Evolutionary conservation across 64 coral and sea anemone species (phyloP).

Genomic region (Hydrozoanthus tunicans): DNA sequence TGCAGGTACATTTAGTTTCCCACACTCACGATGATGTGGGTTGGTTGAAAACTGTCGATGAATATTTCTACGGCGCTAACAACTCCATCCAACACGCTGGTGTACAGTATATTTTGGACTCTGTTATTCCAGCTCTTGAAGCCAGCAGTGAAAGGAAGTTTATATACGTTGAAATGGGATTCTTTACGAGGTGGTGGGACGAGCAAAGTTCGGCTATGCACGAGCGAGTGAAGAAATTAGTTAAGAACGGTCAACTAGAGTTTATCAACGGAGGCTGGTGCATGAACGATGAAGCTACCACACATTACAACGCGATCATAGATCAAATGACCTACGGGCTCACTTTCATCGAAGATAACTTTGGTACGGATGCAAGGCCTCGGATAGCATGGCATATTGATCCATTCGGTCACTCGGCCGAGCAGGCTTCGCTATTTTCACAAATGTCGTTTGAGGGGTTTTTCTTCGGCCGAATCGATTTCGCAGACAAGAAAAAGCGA

Average conservation of each 20-base stretch:
- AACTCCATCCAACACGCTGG: constrained; percentile 16
- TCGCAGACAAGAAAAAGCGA: not conserved
- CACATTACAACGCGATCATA: constrained; percentile 12
- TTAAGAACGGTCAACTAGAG: constrained; percentile 2
- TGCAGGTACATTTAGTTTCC: not conserved
- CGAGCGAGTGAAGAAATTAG: not conserved
- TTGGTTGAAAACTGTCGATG: constrained; percentile 10
- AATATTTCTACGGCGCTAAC: constrained; percentile 27
- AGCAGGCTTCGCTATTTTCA: constrained; percentile 19
- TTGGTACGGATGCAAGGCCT: constrained; percentile 14
- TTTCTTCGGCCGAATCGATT: constrained; percentile 22
- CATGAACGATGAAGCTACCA: constrained; percentile 20
- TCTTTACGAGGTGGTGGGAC: constrained; percentile 30
- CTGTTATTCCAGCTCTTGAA: constrained; percentile 2
- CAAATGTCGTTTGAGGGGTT: constrained; percentile 16
- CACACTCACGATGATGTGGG: constrained; percentile 25
- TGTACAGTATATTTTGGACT: constrained; percentile 31
- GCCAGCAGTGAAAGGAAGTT: constrained; percentile 12
- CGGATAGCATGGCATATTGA: constrained; percentile 25
- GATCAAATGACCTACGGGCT: constrained; percentile 5
- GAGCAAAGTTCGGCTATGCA: constrained; percentile 4
- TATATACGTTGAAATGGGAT: constrained; percentile 27
- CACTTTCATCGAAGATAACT: constrained; percentile 9
- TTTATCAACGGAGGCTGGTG: constrained; percentile 34
- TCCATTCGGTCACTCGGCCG: constrained; percentile 33